phyloP scores from a whole-genome alignment of 2,888 invertebrate species.

The Cheilosia urbana region DNA sequence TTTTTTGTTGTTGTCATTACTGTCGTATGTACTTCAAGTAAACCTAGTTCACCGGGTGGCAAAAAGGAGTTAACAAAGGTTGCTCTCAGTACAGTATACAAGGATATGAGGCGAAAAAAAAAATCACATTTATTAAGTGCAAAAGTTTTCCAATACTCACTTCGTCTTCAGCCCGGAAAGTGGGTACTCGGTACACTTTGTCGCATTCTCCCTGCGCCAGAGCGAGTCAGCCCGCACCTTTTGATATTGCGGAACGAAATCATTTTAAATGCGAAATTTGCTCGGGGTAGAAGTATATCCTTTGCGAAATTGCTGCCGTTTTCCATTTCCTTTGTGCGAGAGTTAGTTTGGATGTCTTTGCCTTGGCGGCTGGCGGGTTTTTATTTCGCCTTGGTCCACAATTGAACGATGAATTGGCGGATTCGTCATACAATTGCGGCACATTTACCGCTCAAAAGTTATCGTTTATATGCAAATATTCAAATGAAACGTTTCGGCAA shows the following conservation, averaged over 20 bases:
- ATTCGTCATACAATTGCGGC: constrained; percentile 65
- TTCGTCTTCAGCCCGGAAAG: constrained; percentile 37
- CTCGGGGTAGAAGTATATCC: constrained; percentile 25
- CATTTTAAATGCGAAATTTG: constrained; percentile 69
- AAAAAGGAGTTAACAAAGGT: constrained; percentile 57
- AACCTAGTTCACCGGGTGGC: constrained; percentile 14
- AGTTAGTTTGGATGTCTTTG: constrained; percentile 52
- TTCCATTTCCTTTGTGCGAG: constrained; percentile 67
- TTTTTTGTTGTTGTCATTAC: constrained; percentile 7
- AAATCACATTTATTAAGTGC: constrained; percentile 75
- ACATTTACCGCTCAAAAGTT: constrained; percentile 66
- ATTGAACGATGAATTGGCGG: constrained; percentile 71
- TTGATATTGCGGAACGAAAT: constrained; percentile 35
- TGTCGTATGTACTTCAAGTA: neutral
- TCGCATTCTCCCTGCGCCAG: constrained; percentile 2
- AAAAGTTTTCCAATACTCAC: constrained; percentile 74
- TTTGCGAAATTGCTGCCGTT: constrained; percentile 62
- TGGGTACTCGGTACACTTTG: constrained; percentile 20
- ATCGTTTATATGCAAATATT: constrained; percentile 75
- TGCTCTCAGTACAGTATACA: constrained; percentile 3
- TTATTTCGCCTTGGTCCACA: constrained; percentile 19
- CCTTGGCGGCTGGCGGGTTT: constrained; percentile 31
- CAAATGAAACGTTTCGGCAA: constrained; percentile 45
- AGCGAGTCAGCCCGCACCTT: neutral
- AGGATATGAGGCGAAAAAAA: constrained; percentile 49